These are phyloP conservation scores for Octopus sinensis DNA, from an alignment of 1,140 invertebrate species.

Conservation along the genomic window DNA sequence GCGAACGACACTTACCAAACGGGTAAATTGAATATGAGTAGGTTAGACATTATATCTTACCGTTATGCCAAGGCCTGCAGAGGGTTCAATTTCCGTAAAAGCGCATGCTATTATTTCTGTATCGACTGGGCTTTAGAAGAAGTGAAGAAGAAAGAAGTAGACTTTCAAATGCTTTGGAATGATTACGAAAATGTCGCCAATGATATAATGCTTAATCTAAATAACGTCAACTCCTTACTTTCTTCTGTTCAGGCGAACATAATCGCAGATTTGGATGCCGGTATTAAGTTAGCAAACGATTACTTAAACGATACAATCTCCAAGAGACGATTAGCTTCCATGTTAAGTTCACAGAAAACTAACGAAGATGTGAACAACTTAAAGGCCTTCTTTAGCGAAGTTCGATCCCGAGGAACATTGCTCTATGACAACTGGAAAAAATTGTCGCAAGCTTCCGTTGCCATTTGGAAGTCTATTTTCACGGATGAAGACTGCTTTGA, in stretches of 20 bases:
- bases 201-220: slow-evolving; percentile 27
- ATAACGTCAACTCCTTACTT: slow-evolving; percentile 21
- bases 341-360: slow-evolving; percentile 28
- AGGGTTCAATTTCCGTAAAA: slow-evolving; percentile 34
- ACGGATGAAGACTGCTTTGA: slow-evolving; percentile 36
- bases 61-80: slow-evolving; percentile 27
- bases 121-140: slow-evolving; percentile 36
- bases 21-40: slow-evolving; percentile 25
- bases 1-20: slow-evolving; percentile 20
- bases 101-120: slow-evolving; percentile 33
- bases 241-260: slow-evolving; percentile 21
- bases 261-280: slow-evolving; percentile 18
- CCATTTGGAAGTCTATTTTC: slow-evolving; percentile 36
- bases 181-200: slow-evolving; percentile 20
- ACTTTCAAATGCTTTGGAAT: slow-evolving; percentile 23
- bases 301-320: slow-evolving; percentile 29
- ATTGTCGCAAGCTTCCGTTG: slow-evolving; percentile 15
- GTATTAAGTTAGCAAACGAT: slow-evolving; percentile 17
- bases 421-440: slow-evolving; percentile 37
- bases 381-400: slow-evolving; percentile 34
- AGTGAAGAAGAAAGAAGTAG: slow-evolving; percentile 24
- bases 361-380: slow-evolving; percentile 27
- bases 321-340: slow-evolving; percentile 29
- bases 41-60: slow-evolving; percentile 21
- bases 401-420: slow-evolving; percentile 36